Conservation (phyloP, 2,113 vertebrate species). For the Petaurus breviceps region DNA sequence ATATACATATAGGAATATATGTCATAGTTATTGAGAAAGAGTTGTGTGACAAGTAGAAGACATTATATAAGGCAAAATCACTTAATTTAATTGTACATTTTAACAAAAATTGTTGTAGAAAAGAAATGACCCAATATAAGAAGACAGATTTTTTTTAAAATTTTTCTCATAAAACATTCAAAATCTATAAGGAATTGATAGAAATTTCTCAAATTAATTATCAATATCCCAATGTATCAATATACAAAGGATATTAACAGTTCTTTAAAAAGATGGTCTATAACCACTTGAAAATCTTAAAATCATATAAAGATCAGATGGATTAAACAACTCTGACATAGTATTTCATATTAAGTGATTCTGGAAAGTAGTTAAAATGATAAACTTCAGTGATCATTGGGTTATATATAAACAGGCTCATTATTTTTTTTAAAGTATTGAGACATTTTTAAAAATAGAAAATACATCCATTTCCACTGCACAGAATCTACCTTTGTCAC, state of each 20-base stretch:
- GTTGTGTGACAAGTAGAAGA: not conserved
- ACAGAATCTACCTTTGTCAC: not conserved
- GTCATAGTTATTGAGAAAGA: not conserved
- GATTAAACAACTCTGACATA: not conserved
- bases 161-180: not conserved
- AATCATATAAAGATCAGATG: not conserved
- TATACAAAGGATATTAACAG: not conserved
- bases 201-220: not conserved
- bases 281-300: not conserved
- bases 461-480: not conserved
- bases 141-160: not conserved
- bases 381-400: not conserved
- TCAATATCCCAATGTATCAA: not conserved
- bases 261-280: not conserved
- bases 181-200: not conserved
- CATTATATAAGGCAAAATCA: not conserved
- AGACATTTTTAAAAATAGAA: not conserved
- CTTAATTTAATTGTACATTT: not conserved
- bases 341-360: not conserved
- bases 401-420: not conserved
- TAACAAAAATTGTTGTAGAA: not conserved
- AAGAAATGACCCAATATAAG: not conserved
- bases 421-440: not conserved
- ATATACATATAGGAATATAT: not conserved
- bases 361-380: not conserved